Evolutionary conservation across 2,797 vertebrate species (phyloP).

Genomic region (Microctenopoma steveboyesi): DNA sequence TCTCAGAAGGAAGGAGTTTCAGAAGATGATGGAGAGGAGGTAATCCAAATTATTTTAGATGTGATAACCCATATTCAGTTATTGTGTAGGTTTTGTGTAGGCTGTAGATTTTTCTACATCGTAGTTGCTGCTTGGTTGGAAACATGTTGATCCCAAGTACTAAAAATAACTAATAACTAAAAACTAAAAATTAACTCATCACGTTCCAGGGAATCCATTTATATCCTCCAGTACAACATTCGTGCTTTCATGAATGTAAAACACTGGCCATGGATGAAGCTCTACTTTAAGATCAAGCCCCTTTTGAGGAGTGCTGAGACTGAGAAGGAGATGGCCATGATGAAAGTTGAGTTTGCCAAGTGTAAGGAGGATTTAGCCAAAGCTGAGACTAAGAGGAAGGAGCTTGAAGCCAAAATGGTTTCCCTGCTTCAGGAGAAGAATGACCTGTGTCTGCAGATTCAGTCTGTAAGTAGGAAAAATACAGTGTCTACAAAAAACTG

Average conservation of each 20-base stretch:
- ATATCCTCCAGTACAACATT: constrained; percentile 88
- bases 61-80: too few relatives aligned
- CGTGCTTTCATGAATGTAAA: constrained; percentile 91
- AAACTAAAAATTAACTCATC: neutral
- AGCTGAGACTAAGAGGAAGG: constrained; percentile 86
- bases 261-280: constrained; percentile 93
- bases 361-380: constrained; percentile 86
- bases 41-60: constrained; percentile 31
- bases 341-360: constrained; percentile 82
- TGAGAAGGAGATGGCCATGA: constrained; percentile 90
- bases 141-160: neutral
- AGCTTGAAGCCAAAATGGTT: constrained; percentile 90
- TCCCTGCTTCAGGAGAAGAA: constrained; percentile 89
- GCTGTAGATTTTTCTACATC: too few relatives aligned
- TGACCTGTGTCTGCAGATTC: constrained; percentile 86
- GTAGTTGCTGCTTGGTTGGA: neutral
- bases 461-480: constrained; percentile 79
- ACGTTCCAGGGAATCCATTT: constrained; percentile 84
- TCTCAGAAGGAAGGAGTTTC: constrained; percentile 81
- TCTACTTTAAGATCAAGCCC: constrained; percentile 92
- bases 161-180: neutral
- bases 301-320: constrained; percentile 89
- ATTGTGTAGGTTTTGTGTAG: too few relatives aligned
- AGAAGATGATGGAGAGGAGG: constrained; percentile 84
- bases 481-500: neutral